Evolutionary conservation across 2,797 vertebrate genomes (phyloP).

Genomic region (Merluccius polli): DNA sequence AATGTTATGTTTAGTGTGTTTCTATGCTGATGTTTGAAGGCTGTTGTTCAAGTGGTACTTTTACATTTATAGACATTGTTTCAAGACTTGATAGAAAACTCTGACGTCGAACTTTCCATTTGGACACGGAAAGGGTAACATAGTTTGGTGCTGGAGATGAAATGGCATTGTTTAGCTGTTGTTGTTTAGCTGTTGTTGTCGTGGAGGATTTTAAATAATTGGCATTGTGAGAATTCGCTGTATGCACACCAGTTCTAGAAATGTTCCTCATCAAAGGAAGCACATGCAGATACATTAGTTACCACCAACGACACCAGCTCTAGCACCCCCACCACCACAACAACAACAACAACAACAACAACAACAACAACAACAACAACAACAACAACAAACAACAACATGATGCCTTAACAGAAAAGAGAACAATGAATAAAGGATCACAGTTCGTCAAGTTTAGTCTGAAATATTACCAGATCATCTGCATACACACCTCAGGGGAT

Average conservation of each 20-base stretch:
- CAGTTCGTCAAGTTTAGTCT: slow-evolving; percentile 10
- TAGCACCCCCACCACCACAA: too few species aligned
- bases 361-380: neutral
- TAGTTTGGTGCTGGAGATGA: neutral
- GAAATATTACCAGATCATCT: slow-evolving; percentile 32
- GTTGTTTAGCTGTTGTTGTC: too few species aligned
- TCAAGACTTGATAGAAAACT: neutral
- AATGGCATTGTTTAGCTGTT: neutral
- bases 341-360: neutral
- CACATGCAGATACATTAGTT: neutral
- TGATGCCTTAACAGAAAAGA: slow-evolving; percentile 10
- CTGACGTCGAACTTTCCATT: neutral
- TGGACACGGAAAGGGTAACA: neutral
- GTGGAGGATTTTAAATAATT: neutral
- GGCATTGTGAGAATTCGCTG: neutral
- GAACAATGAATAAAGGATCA: slow-evolving; percentile 48
- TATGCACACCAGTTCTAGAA: neutral
- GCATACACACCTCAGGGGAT: slow-evolving; percentile 36
- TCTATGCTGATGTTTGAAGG: too few species aligned
- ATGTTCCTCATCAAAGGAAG: neutral
- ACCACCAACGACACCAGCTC: neutral
- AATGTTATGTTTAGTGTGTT: neutral
- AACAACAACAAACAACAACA: neutral
- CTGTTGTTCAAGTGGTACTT: too few species aligned
- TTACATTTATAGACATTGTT: neutral